Evolutionary conservation across 2,797 vertebrate genomes (phyloP), one percentile per base, ranked within the genome.

Genomic region (Myotis myotis): DNA sequence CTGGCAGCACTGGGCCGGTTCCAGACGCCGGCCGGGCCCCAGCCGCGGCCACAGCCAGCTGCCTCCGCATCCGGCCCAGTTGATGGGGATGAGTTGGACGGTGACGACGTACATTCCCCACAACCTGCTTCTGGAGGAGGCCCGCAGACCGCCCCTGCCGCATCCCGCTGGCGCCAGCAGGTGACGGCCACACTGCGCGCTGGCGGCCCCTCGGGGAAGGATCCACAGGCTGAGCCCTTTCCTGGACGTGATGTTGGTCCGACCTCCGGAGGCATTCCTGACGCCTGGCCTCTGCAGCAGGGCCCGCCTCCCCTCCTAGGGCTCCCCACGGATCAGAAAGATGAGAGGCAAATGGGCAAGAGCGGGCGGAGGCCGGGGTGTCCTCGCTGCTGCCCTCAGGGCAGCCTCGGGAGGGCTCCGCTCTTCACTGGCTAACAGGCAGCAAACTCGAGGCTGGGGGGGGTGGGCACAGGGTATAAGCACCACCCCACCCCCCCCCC

Each of bases 21-120:
- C 98, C 98, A 98, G 97, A 97, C 89, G 70, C 91, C 93, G 96
- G 83, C 95, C 95, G 70, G 97, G 91, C 96, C 94, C 97, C 98
- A 96, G 98, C 62, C 98, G 94, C 66, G 23, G 97, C 97, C 92
- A 7, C 97, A 95, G 98, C 97, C 98, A 98, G 97, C 98, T 98
- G 98, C 96, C 97, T 97, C 95, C 75, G 80, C 97, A 95, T 36
- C 68, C 97, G 97, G 97, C 98, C 98, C 98, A 98, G 91, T 98
- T 97, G 97, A 98, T 98, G 98, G 96, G 97, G 96, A 97, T 87
- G 97, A 97, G 93, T 95, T 97, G 96, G 96, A 97, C 96, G 81
- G 82, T 91, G 96, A 96, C 79, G 84, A 92, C 3, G 82, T 72
- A 36, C 87, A 76, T 94, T 94, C 94, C 47, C 95, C 68, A 68